Evolutionary conservation across 2,888 invertebrate species (phyloP), one percentile per base, ranked within the genome.

Genomic region (Andrena haemorrhoa): DNA sequence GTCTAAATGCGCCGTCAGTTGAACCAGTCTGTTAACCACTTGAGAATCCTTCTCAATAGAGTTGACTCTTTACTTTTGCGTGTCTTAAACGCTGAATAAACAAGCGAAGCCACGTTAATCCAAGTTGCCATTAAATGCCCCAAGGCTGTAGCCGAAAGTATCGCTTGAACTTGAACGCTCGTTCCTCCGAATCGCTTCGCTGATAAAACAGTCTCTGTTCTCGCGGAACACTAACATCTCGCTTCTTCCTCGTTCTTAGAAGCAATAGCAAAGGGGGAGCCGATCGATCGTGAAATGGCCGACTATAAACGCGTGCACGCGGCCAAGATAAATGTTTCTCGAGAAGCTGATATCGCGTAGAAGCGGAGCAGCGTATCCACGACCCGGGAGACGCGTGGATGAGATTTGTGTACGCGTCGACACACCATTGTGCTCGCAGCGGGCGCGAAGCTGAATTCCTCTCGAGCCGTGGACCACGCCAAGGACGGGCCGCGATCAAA

Each of bases 251-350:
- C 70, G 53, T 70, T 81, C 74, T 70, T n/a, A 64, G 80, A 66
- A 75, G 41, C 70, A 8, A 63, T 69, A 69, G 77, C 49, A 69
- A 77, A 72, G 47, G 23, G 49, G 56, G 49, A 47, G 23, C 26
- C 51, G 82, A 77, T 82, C 61, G 77, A 70, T 83, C 82, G 83
- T 82, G 82, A 77, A 83, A 83, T 83, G 82, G 82, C 72, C 60
- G 76, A 58, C 76, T 51, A 20, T 80, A 66, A 56, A 66, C 16
- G 79, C 66, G 72, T 53, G 41, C 64, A 35, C 69, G 74, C 33
- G 26, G 66, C 61, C 49, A 51, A 80, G 74, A 82, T 73, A 64
- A 63, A 70, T 49, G 63, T 74, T 81, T 81, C 81, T 41, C 70
- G 16, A 60, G 74, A 80, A 81, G 47, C 41, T 12, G 41, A 60